These are phyloP conservation scores for Halcyon badia DNA, from an alignment of 2,797 vertebrate genomes.

Conservation along the genomic window DNA sequence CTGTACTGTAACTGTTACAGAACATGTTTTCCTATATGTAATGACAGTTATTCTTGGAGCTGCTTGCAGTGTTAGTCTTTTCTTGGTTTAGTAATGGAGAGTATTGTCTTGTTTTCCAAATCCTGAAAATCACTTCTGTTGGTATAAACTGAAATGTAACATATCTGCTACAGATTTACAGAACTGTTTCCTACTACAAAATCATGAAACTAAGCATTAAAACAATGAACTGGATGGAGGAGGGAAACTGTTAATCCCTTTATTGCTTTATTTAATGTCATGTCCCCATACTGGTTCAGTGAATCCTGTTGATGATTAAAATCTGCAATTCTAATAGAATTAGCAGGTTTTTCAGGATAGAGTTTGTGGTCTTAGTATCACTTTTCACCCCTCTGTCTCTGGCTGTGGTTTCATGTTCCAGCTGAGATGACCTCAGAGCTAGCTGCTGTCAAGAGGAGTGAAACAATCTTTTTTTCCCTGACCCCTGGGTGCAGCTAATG, in stretches of 20 bases:
- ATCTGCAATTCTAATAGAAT: neutral
- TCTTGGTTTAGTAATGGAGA: neutral
- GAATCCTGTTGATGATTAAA: neutral
- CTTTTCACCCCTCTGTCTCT: neutral
- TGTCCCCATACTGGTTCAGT: neutral
- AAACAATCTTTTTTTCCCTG: neutral
- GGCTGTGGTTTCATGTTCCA: neutral
- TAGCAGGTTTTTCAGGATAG: neutral
- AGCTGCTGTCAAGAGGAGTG: neutral
- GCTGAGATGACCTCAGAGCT: neutral
- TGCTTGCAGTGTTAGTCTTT: neutral
- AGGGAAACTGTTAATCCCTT: neutral
- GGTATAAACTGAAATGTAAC: neutral
- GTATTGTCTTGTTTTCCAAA: neutral
- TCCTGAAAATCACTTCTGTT: neutral
- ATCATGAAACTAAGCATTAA: neutral
- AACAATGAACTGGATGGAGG: neutral
- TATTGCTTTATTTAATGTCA: neutral
- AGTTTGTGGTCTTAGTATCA: neutral
- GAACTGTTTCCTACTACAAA: neutral
- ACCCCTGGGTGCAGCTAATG: neutral
- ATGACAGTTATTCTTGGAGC: neutral
- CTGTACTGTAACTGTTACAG: neutral
- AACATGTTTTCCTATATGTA: neutral
- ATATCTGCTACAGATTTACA: neutral